Evolutionary conservation across 2,888 invertebrate species (phyloP).

Genomic region (Polyploca ridens): DNA sequence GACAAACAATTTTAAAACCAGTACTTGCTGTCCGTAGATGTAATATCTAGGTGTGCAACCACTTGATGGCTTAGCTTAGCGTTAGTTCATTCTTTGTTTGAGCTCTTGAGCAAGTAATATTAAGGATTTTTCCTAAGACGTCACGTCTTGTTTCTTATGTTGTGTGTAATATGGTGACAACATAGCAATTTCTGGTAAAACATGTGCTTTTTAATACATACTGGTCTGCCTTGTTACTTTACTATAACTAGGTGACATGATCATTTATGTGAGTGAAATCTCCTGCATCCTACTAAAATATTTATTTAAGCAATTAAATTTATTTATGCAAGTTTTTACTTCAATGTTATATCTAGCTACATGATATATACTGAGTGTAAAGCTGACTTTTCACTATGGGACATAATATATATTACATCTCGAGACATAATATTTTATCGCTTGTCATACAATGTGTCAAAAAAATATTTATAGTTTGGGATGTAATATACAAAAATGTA

Average conservation of each 20-base stretch:
- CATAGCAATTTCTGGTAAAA: neutral
- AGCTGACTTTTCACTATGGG: too few species aligned
- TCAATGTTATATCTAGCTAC: neutral
- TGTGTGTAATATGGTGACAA: slow-evolving; percentile 6
- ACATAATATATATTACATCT: too few species aligned
- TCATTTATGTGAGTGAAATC: neutral
- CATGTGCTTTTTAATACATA: neutral
- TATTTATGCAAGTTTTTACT: neutral
- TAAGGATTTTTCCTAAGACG: slow-evolving; percentile 3
- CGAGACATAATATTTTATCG: too few species aligned
- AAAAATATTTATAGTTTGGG: too few species aligned
- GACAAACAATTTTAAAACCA: neutral
- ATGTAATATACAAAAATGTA: too few species aligned
- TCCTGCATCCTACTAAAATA: neutral
- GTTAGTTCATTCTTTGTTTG: slow-evolving; percentile 7
- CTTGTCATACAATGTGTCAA: too few species aligned
- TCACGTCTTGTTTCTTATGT: neutral
- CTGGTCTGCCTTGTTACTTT: neutral
- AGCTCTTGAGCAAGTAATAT: neutral
- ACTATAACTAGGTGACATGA: neutral
- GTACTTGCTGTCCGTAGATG: neutral
- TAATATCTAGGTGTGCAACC: slow-evolving; percentile 3
- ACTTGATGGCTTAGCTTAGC: neutral
- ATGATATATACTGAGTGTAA: too few species aligned
- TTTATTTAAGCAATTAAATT: neutral